Evolutionary conservation across 2,797 vertebrate genomes (phyloP), one percentile per base, ranked within the genome.

Genomic region (Macrochelys suwanniensis): DNA sequence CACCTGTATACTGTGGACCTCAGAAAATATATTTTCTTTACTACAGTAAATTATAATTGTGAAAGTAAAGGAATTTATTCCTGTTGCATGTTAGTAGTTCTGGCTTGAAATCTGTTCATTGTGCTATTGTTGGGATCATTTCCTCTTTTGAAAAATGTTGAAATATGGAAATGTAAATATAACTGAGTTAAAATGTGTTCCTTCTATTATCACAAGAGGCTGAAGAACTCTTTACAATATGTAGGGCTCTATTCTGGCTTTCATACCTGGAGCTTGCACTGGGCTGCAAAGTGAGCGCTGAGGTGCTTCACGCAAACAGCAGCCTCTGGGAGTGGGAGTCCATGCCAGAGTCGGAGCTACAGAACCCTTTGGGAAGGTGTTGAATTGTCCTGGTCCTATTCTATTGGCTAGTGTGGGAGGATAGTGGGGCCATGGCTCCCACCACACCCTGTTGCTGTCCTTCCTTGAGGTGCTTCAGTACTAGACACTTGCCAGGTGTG

Each of bases 281-380:
- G 80, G 76, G 21, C 28, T 53, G 1, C 53, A 3, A 45, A 59
- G 56, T 68, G 5, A 4, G 49, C 71, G 28, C 25, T 84, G 83
- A 57, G 21, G 8, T 4, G 16, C 50, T 49, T 47, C 42, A 3
- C 21, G 5, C 1, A 33, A 10, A 2, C 31, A 7, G 10, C n/a
- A 51, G 33, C 61, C 50, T 13, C 53, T 85, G 5, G 10, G 33
- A 42, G 56, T 31, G 45, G 23, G 50, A 21, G 6, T 51, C 1
- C n/a, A 49, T 65, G 33, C 37, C 25, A 9, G 33, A 85, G 12
- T 50, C 25, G 31, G 21, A 42, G 11, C 21, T n/a, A 3, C 4
- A 11, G 0, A 19, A 11, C 11, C 13, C n/a, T 31, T 45, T 19
- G 50, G 49, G 26, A 89, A 37, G n/a, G n/a, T 21, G 65, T 68